Evolutionary conservation across 2,113 vertebrate genomes (phyloP), one percentile per base, ranked within the genome.

Genomic region (Myxocyprinus asiaticus): DNA sequence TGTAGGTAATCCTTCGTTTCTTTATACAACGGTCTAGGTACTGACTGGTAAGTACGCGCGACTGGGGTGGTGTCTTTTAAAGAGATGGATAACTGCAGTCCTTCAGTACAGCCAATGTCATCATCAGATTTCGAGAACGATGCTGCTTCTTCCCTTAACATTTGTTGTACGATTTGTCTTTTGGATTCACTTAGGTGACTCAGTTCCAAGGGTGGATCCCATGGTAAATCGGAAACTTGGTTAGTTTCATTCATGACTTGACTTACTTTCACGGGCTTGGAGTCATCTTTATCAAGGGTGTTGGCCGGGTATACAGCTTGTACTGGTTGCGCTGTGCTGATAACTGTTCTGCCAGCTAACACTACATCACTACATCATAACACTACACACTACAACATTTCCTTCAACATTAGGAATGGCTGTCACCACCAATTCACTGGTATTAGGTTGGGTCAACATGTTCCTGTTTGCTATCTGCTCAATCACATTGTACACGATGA

Each of bases 401-500:
- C 7, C 45, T 51, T 51, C 50, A 2, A 10, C 3, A 53, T 5
- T 53, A 9, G 50, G 7, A 9, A 7, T 10, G 4, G 50, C 50
- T 7, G 50, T 9, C 4, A 11, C 9, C 4, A 0, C 2, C 9
- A 10, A 4, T 0, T 53, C 50, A 9, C 9, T 53, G 9, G 3
- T 53, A 1, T 53, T 7, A 4, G 7, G 50, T 9, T 53, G 50
- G 4, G 9, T 14, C n/a, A 14, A 2, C 2, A 6, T 8, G 4
- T 5, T 0, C 1, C 4, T 8, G 6, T 8, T 12, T 7, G 43
- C 14, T 15, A 47, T 9, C 7, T 45, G 42, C 43, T 65, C 63
- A 65, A 44, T 65, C 7, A 44, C 63, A n/a, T 65, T 65, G 11
- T 65, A 65, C 5, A 22, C 67, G n/a, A 67, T 42, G 15, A 86